Evolutionary conservation across 2,888 invertebrate species (phyloP), one percentile per base, ranked within the genome.

Genomic region (Himalopsyche tibetana): DNA sequence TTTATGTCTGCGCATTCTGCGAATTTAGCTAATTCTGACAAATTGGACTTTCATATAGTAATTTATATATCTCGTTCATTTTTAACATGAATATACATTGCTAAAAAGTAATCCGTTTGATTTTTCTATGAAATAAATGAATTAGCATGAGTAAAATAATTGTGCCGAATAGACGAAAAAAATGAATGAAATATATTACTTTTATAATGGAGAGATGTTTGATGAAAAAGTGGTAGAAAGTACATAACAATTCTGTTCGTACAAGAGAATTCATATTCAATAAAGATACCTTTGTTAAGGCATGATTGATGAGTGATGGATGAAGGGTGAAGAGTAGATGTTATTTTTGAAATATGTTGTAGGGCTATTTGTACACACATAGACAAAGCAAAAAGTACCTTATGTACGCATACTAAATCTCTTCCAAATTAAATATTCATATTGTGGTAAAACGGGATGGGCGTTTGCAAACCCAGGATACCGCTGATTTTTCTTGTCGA

Each of bases 331-430:
- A 19, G 56, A 1, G 56, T n/a, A 56, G 56, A 56, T 56, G 56
- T 56, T n/a, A 56, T 56, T 56, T 56, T 56, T 4, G 56, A 56
- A 56, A 56, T 56, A 56, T 56, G n/a, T 56, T 56, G n/a, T n/a
- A 56, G 17, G n/a, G 19, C 19, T 56, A 56, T 56, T 17, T 56
- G 56, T n/a, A 56, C 56, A 2, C n/a, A 19, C 17, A 56, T n/a
- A 56, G n/a, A 4, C 17, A 4, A 19, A 56, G 56, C 2, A 56
- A 56, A 56, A 19, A 56, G 17, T 56, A 56, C 19, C 19, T n/a
- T 56, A 56, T 56, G 45, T 45, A 45, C 9, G 11, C 45, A 45
- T 45, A 45, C 45, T 45, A 45, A 45, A 45, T 45, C 45, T 45
- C 45, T 45, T 45, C 9, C 1, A 45, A 45, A 2, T 45, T 9